phyloP scores from a whole-genome alignment of 2,797 vertebrate species.

The Pteropus rufus region DNA sequence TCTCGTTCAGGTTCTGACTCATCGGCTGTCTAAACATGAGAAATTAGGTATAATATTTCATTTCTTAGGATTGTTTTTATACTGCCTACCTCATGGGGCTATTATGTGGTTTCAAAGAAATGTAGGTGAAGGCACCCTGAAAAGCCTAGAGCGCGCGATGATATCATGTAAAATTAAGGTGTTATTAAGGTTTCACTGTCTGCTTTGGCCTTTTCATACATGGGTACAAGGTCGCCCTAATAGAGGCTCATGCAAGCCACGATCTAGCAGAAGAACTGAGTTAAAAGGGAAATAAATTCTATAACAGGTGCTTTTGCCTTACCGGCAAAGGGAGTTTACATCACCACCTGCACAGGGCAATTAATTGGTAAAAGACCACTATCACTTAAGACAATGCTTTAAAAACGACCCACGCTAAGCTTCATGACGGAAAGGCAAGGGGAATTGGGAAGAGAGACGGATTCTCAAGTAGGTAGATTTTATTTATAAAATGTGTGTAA shows the following conservation, averaged over 20 bases:
- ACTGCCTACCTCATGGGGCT: neutral
- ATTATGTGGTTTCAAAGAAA: neutral
- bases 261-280: neutral
- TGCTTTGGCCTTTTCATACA: neutral
- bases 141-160: neutral
- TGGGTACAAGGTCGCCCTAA: neutral
- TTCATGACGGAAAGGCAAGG: neutral
- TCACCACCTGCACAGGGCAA: neutral
- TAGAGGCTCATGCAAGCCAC: neutral
- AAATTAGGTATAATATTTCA: neutral
- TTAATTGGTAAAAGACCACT: neutral
- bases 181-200: neutral
- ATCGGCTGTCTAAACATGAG: neutral
- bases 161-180: neutral
- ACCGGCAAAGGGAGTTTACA: neutral
- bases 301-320: neutral
- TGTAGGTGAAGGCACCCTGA: neutral
- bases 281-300: neutral
- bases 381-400: neutral
- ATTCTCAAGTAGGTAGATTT: neutral
- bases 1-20: neutral
- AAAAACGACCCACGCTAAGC: neutral
- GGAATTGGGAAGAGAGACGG: neutral
- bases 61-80: neutral
- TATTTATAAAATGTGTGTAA: neutral